Base-by-base conservation (phyloP, 2,113 vertebrate genomes). In the Vireo altiloquus region DNA sequence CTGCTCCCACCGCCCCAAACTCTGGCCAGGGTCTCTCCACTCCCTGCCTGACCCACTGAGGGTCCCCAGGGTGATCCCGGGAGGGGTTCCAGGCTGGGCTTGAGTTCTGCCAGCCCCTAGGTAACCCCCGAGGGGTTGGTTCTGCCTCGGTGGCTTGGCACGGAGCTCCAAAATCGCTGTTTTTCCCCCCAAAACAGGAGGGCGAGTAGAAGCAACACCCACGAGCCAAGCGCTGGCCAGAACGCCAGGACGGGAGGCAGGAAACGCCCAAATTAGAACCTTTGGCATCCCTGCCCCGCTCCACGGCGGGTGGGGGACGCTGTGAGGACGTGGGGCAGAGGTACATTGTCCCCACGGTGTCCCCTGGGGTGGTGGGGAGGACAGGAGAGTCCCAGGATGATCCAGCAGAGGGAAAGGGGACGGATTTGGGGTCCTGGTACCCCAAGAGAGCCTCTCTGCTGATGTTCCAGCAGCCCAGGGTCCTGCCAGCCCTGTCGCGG, bases 381-480 rank as follows among this genome's bases (percentile, higher is more conserved):
- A 18, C 17, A 2, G 27, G 23, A 30, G 20, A 21, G 0, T 64
- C 64, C 60, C 0, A 6, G 44, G 16, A 1, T 5, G 75, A 33
- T 39, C 35, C 74, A 28, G 89, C 11, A 1, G 15, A 1, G 33
- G 9, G 39, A 3, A 22, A 5, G 31, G 44, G 22, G 40, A 2
- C 0, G 17, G 14, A 10, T 0, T 27, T n/a, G 44, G 52, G 54
- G 13, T 70, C 56, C 31, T 0, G 2, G 3, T 2, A 5, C 4
- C 57, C 50, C 56, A 5, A 0, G 3, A 33, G 22, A 63, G 9
- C 7, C 21, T 25, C 77, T 46, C 13, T 4, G 6, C 37, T 3
- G 77, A 3, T 30, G 57, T 33, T 44, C 50, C 8, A 7, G 57
- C n/a, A 42, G 68, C 6, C 2, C 4, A 9, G 52, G 60, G 8